A percentile compares a stretch with the other conserved stretches of the same genome.
These are phyloP conservation scores for Dolomedes plantarius DNA, from an alignment of 2,888 invertebrate species.

Conservation along the genomic window DNA sequence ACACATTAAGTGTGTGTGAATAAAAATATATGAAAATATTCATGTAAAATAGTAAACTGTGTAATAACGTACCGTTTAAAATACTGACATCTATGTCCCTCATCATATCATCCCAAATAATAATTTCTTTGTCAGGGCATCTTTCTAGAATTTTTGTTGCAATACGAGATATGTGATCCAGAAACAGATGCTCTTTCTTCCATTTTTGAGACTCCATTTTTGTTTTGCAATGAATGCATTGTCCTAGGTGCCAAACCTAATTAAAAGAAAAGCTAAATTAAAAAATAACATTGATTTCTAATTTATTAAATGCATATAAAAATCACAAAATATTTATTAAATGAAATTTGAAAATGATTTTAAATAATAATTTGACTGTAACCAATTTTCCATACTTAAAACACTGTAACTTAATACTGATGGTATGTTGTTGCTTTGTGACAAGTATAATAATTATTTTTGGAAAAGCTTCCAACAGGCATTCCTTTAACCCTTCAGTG, in stretches of 20 bases:
- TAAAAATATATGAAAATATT: not conserved
- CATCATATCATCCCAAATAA: slow-evolving; percentile 79
- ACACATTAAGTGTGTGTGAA: not conserved
- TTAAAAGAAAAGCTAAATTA: not conserved
- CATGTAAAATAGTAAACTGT: not conserved
- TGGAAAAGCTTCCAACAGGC: too few relatives aligned
- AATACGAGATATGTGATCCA: slow-evolving; percentile 75
- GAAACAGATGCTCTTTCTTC: slow-evolving; percentile 76
- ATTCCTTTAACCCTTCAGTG: too few relatives aligned
- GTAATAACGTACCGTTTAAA: slow-evolving; percentile 72
- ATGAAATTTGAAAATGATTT: too few relatives aligned
- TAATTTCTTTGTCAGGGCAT: slow-evolving; percentile 75
- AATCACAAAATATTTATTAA: not conserved
- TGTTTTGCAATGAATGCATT: slow-evolving; percentile 76
- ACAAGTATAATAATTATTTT: too few relatives aligned
- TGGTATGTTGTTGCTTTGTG: too few relatives aligned
- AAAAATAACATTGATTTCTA: not conserved
- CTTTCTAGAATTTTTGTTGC: slow-evolving; percentile 75
- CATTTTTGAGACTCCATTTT: slow-evolving; percentile 75
- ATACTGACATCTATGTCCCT: slow-evolving; percentile 73
- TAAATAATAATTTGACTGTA: too few relatives aligned
- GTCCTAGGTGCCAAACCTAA: slow-evolving; percentile 77
- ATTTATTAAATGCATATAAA: too few relatives aligned
- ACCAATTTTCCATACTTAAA: too few relatives aligned
- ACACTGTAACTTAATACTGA: too few relatives aligned